phyloP scores from a whole-genome alignment of 2,113 vertebrate genomes.

The Datnioides undecimradiatus region DNA sequence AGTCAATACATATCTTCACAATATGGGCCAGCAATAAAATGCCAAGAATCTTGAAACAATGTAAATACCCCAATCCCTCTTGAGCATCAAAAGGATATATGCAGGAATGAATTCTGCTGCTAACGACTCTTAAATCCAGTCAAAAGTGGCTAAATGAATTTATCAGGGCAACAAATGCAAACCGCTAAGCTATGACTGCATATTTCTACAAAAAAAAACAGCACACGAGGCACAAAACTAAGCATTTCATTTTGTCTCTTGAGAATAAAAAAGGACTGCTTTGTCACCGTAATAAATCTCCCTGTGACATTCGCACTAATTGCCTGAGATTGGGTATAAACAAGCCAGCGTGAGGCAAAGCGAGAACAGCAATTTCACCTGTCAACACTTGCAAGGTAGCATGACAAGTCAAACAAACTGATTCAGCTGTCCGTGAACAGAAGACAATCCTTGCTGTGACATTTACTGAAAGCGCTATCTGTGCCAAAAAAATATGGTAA shows the following conservation, averaged over 20 bases:
- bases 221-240: conserved; percentile 3
- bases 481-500: background rate
- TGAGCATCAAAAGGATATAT: background rate
- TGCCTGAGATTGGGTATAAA: conserved; percentile 43
- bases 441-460: conserved; percentile 10
- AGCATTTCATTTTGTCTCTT: conserved; percentile 12
- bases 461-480: conserved; percentile 18
- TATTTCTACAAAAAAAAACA: background rate
- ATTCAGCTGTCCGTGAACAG: conserved; percentile 19
- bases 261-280: conserved; percentile 17
- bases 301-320: conserved; percentile 30
- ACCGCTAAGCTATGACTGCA: background rate
- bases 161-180: background rate
- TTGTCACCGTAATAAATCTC: conserved; percentile 35
- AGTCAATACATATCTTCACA: background rate
- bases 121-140: background rate
- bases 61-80: background rate
- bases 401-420: conserved; percentile 4
- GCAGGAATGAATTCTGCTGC: background rate
- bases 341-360: background rate
- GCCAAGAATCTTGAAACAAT: background rate
- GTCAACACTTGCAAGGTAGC: conserved; percentile 36
- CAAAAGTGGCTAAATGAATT: background rate
- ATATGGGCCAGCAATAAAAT: background rate
- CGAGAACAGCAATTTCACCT: conserved; percentile 19